Base-by-base conservation (phyloP, 1,140 invertebrate genomes). In the Pseudachorutes palmiensis region DNA sequence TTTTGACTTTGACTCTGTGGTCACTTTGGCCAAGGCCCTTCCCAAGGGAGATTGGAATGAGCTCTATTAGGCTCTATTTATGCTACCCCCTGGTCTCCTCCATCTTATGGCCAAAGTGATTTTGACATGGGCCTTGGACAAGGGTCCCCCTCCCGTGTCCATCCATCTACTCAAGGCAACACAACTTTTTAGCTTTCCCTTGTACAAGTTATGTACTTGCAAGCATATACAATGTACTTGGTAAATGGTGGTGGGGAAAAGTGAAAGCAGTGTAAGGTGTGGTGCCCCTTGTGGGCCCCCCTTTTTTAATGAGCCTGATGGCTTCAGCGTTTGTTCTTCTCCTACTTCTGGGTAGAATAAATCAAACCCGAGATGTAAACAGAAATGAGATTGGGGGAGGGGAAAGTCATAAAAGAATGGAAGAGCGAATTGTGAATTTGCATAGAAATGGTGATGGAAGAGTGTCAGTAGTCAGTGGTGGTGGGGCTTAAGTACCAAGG, bases 391-490 rank as follows among this genome's bases (percentile, higher is more conserved):
- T 28, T 41, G 61, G 61, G 61, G 61, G 61, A 5, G 24, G 61
- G 61, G 61, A 41, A 60, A 62, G 61, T 62, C 61, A 62, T 62
- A 62, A 62, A 62, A 62, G 61, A 62, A 62, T 62, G 61, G 61
- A 62, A 55, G 61, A 28, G 26, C 3, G 51, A 26, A 32, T 28
- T 62, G 33, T 30, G 33, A 30, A 62, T 62, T 62, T 62, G 61
- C 61, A 62, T 62, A 62, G 61, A 62, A 62, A 62, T 60, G 61
- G 61, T 62, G 61, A 62, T 62, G 61, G 61, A 62, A 62, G 61
- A 62, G 61, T 62, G 61, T 62, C 61, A 62, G 26, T 60, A 55
- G 51, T 55, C 51, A 55, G 51, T 55, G 51, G 24, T 55, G 51
- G 51, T 55, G 24, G n/a, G n/a, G n/a, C n/a, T 55, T 55, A 55